phyloP scores from a whole-genome alignment of 2,888 invertebrate genomes.

The Heteromurus nitidus region DNA sequence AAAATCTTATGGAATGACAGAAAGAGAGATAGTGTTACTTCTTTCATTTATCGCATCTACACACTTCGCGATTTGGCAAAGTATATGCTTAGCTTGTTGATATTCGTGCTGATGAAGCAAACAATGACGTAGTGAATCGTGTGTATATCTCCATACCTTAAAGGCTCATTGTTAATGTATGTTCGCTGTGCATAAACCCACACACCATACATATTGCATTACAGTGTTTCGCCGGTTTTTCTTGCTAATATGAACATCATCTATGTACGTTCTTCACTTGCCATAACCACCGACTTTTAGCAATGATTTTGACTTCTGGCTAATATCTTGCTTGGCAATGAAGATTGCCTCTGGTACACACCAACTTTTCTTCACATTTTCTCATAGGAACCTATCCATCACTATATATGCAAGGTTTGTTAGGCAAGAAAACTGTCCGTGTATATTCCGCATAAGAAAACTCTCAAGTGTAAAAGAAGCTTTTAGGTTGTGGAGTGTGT shows the following conservation, averaged over 20 bases:
- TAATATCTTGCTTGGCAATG: not conserved
- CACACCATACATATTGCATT: no score
- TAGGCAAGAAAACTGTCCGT: constrained; percentile 1
- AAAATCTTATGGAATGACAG: no score
- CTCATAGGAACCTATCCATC: constrained; percentile 4
- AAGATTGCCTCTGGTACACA: not conserved
- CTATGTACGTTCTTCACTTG: no score
- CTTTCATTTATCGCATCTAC: no score
- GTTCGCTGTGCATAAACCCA: no score
- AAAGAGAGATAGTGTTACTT: not conserved
- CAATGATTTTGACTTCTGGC: not conserved
- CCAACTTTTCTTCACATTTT: not conserved
- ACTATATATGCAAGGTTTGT: constrained; percentile 21
- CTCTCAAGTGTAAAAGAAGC: not conserved
- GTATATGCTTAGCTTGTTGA: no score
- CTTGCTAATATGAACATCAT: no score
- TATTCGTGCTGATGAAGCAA: not conserved
- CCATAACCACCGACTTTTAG: no score
- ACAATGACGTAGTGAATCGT: not conserved
- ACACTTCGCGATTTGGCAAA: no score
- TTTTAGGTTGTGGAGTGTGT: not conserved
- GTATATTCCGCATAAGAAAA: not conserved
- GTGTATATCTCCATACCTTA: no score
- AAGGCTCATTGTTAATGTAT: no score
- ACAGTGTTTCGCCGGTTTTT: no score